phyloP scores from a whole-genome alignment of 1,140 invertebrate genomes.

The Rhagoletis zephyria region DNA sequence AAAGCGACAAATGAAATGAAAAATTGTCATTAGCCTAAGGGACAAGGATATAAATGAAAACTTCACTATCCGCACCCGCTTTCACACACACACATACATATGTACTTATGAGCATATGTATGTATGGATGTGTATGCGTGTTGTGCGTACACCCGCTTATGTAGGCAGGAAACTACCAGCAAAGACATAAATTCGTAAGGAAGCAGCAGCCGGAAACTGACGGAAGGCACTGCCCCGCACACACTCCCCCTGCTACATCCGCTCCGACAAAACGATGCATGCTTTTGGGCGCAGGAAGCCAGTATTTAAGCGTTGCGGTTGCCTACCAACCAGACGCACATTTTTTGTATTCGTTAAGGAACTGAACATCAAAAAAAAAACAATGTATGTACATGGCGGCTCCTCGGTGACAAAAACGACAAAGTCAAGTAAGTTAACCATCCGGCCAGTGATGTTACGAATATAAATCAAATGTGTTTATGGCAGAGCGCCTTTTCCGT shows the following conservation, averaged over 20 bases:
- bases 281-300: background rate
- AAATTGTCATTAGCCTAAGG: slow-evolving; percentile 54
- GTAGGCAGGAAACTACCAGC: background rate
- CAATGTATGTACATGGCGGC: background rate
- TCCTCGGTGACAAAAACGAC: background rate
- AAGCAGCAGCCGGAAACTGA: background rate
- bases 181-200: background rate
- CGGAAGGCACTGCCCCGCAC: background rate
- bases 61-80: background rate
- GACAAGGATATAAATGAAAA: slow-evolving; percentile 42
- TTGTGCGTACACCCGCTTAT: background rate
- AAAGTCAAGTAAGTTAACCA: slow-evolving; percentile 5
- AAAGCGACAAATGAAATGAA: slow-evolving; percentile 45
- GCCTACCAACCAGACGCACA: background rate
- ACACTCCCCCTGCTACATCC: no score
- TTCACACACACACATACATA: no score
- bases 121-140: background rate
- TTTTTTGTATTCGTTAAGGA: background rate
- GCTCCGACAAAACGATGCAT: background rate
- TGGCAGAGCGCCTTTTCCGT: background rate
- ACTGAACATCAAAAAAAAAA: background rate
- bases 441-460: background rate
- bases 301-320: slow-evolving; percentile 11
- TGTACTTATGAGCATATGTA: background rate
- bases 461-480: slow-evolving; percentile 6